These are phyloP conservation scores for Heliconius sara DNA, from an alignment of 2,888 invertebrate genomes.

Conservation along the genomic window DNA sequence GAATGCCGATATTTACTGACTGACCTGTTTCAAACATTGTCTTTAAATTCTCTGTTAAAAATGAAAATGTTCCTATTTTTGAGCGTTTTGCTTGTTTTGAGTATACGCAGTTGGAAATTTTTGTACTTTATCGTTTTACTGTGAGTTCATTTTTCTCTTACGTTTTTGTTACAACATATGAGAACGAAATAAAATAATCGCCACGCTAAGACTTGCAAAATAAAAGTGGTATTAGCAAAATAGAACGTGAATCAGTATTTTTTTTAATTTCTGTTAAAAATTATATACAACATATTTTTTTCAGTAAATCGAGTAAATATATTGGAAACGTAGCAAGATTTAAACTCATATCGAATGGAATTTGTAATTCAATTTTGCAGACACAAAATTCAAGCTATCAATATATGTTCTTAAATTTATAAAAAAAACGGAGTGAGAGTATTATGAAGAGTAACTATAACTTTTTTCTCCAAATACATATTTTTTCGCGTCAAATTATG, in stretches of 20 bases:
- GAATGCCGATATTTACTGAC: slow-evolving; percentile 29
- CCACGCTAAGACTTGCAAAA: not conserved
- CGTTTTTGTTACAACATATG: not conserved
- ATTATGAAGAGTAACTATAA: no score
- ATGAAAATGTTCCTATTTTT: slow-evolving; percentile 1
- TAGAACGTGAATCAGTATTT: not conserved
- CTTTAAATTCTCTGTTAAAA: slow-evolving; percentile 1
- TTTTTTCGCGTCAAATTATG: no score
- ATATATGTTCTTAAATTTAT: not conserved
- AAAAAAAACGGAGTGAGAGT: no score
- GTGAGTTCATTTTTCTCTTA: not conserved
- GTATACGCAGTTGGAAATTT: not conserved
- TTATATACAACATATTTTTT: not conserved
- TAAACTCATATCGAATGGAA: not conserved
- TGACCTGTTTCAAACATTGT: slow-evolving; percentile 21
- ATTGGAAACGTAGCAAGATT: not conserved
- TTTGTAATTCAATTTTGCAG: not conserved
- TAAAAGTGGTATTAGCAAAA: not conserved
- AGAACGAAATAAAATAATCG: not conserved
- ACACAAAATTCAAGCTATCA: not conserved
- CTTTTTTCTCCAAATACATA: no score
- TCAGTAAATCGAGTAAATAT: no score
- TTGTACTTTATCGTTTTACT: not conserved
- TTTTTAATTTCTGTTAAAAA: not conserved
- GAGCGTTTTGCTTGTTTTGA: not conserved